Base-by-base conservation (phyloP, 1,140 invertebrate species). In the Adoxophyes honmai region DNA sequence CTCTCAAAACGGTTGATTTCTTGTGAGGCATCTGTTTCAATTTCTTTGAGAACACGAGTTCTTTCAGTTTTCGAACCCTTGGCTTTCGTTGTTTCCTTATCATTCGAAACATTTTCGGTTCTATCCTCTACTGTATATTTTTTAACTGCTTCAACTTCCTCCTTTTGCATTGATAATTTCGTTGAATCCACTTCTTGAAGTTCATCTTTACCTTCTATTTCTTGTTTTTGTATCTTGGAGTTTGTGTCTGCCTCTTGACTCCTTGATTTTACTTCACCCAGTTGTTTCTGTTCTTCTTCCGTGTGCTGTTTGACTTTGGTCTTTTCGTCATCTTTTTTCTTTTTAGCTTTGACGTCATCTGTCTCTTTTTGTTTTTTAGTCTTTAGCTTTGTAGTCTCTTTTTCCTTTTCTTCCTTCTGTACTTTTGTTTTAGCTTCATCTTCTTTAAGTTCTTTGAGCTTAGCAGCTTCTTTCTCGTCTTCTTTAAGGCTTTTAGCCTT, bases 191-290 rank as follows among this genome's bases (percentile, higher is more conserved):
- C 77, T 15, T 74, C 72, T 37, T 66, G 59, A 60, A 81, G 73
- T 51, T 74, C 70, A 11, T 34, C 69, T 37, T 78, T 71, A 37
- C 65, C 73, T 55, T 84, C 55, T 67, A 11, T 11, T 36, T 14
- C 35, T 59, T n/a, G n/a, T n/a, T n/a, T n/a, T n/a, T n/a, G n/a
- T n/a, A n/a, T n/a, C n/a, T n/a, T n/a, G n/a, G n/a, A n/a, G n/a
- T n/a, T n/a, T n/a, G n/a, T n/a, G n/a, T n/a, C n/a, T n/a, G n/a
- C n/a, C n/a, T n/a, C n/a, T n/a, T n/a, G n/a, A n/a, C n/a, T n/a
- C n/a, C n/a, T n/a, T n/a, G n/a, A n/a, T n/a, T n/a, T n/a, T n/a
- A n/a, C n/a, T n/a, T n/a, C n/a, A n/a, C n/a, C n/a, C n/a, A n/a
- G n/a, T n/a, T n/a, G n/a, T n/a, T n/a, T n/a, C n/a, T n/a, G n/a